Percentiles rank a stretch among this genome's conserved stretches.
Conservation (phyloP, 2,113 vertebrate species). For the Piprites chloris region DNA sequence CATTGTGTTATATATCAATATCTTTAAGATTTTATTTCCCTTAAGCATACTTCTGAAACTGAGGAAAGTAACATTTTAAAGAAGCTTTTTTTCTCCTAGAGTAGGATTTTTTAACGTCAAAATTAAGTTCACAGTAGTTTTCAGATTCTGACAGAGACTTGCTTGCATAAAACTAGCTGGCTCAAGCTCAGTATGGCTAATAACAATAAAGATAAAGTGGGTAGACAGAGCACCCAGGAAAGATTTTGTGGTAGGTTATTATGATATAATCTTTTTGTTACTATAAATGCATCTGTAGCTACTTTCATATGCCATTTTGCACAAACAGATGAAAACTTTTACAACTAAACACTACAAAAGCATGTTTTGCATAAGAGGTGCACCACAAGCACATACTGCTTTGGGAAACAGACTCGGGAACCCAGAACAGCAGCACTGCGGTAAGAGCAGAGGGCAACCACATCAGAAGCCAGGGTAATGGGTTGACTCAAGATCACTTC, state of each 20-base stretch:
- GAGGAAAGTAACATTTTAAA: background rate
- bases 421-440: background rate
- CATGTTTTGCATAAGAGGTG: background rate
- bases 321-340: background rate
- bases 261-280: background rate
- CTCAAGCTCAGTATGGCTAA: background rate
- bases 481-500: background rate
- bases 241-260: background rate
- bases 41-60: background rate
- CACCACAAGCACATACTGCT: background rate
- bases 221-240: background rate
- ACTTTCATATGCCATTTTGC: background rate
- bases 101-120: background rate
- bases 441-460: background rate
- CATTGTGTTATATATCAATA: background rate
- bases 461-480: fast-evolving
- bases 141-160: background rate
- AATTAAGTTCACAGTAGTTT: background rate
- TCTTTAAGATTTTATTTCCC: background rate
- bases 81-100: background rate
- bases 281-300: background rate
- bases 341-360: background rate
- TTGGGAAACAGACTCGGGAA: background rate
- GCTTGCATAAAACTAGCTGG: background rate
- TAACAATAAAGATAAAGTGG: background rate